phyloP scores from a whole-genome alignment of 2,113 vertebrate genomes.

The Dasypus novemcinctus region DNA sequence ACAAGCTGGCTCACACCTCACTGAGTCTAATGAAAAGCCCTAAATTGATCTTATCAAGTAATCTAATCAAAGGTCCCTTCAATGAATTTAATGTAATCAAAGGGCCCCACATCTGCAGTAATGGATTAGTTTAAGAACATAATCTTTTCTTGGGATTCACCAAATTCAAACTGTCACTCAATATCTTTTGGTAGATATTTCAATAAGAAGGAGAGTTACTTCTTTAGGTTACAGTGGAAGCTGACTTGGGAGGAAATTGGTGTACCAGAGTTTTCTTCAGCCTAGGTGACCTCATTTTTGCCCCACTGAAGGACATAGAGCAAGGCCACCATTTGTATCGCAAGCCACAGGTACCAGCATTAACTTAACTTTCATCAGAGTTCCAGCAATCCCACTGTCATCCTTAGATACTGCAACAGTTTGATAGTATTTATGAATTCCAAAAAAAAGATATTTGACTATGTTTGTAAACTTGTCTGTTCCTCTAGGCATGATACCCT shows the following conservation, averaged over 20 bases:
- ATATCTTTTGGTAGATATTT: background rate
- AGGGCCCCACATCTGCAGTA: no score
- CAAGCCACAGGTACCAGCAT: background rate
- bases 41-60: no score
- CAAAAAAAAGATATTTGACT: no score
- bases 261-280: background rate
- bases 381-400: background rate
- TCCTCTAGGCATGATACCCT: no score
- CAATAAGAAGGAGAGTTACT: background rate
- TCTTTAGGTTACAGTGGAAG: constrained; percentile 6
- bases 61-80: no score
- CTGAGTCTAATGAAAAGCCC: no score
- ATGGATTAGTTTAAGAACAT: no score
- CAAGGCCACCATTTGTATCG: background rate
- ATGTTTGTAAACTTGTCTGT: no score
- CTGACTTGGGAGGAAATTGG: background rate
- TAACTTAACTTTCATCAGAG: background rate
- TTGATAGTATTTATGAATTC: no score
- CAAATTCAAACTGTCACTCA: background rate
- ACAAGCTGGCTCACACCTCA: no score
- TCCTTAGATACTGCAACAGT: background rate
- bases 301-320: background rate
- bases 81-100: no score
- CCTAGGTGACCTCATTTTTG: background rate
- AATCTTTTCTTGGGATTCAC: no score